Conservation (phyloP, 2,797 vertebrate genomes). For the Acanthopagrus latus region DNA sequence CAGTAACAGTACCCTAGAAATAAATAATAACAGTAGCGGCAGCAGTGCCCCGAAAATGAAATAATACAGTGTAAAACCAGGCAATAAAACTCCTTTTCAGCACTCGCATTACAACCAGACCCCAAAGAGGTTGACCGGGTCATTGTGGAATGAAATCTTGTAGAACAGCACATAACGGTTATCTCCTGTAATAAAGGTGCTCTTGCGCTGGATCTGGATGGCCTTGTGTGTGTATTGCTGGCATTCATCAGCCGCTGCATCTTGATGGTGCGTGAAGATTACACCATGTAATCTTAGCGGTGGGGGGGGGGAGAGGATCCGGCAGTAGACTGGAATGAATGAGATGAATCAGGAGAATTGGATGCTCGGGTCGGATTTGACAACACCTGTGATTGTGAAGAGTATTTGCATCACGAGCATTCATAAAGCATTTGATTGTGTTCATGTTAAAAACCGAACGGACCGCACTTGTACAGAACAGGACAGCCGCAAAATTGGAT, state of each 20-base stretch:
- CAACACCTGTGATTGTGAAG: conserved; percentile 22
- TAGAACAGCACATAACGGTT: conserved; percentile 69
- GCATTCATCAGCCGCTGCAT: conserved; percentile 78
- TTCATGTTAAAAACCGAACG: background rate
- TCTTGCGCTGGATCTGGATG: conserved; percentile 63
- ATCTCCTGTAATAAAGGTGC: conserved; percentile 75
- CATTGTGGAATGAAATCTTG: conserved; percentile 70
- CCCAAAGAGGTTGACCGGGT: conserved; percentile 70
- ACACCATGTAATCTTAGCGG: conserved; percentile 75
- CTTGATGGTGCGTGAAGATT: conserved; percentile 80
- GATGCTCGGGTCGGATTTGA: conserved; percentile 49
- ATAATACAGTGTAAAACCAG: conserved; percentile 53
- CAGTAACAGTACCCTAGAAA: conserved; percentile 41
- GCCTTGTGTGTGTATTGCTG: conserved; percentile 70
- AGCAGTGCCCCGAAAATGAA: too few species aligned
- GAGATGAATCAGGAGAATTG: conserved; percentile 78
- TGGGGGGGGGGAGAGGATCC: conserved; percentile 17
- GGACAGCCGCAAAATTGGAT: conserved; percentile 2
- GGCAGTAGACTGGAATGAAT: conserved; percentile 61
- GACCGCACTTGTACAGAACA: background rate
- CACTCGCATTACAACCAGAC: conserved; percentile 51
- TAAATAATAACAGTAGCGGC: conserved; percentile 30
- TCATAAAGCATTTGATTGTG: conserved; percentile 17
- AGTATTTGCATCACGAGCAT: conserved; percentile 5
- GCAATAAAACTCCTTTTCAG: conserved; percentile 66